phyloP scores from a whole-genome alignment of 2,888 invertebrate species.

The Acrobasis suavella region DNA sequence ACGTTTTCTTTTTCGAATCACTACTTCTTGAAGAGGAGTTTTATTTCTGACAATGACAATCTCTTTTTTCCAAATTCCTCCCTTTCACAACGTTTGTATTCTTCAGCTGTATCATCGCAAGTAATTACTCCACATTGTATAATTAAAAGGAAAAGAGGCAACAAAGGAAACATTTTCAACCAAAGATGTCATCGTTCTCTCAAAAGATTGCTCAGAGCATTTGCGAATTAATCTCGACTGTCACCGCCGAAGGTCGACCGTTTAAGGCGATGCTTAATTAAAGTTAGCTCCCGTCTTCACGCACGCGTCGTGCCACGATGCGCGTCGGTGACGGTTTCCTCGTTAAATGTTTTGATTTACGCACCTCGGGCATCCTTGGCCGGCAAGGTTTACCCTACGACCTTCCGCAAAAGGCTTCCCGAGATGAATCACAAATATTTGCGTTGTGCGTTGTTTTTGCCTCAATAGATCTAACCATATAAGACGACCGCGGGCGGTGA shows the following conservation, averaged over 20 bases:
- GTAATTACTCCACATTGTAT: neutral
- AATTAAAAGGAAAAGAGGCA: neutral
- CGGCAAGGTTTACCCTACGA: constrained; percentile 54
- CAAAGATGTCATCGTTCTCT: constrained; percentile 12
- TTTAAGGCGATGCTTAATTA: constrained; percentile 67
- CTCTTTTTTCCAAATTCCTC: too few species aligned
- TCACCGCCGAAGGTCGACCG: constrained; percentile 56
- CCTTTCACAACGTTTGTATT: too few species aligned
- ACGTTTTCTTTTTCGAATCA: too few species aligned
- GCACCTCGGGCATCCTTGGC: constrained; percentile 57
- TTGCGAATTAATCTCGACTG: constrained; percentile 58
- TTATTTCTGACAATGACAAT: neutral
- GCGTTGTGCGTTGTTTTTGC: constrained; percentile 49
- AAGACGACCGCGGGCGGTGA: constrained; percentile 44
- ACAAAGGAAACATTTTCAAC: neutral
- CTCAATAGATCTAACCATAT: constrained; percentile 53
- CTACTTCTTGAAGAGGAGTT: neutral
- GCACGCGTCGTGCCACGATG: constrained; percentile 34
- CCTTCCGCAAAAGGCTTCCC: constrained; percentile 65
- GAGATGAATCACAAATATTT: constrained; percentile 63
- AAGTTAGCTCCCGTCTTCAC: constrained; percentile 48
- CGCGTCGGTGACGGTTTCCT: constrained; percentile 51
- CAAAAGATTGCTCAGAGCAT: constrained; percentile 38
- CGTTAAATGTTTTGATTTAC: constrained; percentile 66
- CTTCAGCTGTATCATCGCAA: too few species aligned